Evolutionary conservation across 2,113 vertebrate species (phyloP), one percentile per base, ranked within the genome.

Genomic region (Tychaedon coryphoeus): DNA sequence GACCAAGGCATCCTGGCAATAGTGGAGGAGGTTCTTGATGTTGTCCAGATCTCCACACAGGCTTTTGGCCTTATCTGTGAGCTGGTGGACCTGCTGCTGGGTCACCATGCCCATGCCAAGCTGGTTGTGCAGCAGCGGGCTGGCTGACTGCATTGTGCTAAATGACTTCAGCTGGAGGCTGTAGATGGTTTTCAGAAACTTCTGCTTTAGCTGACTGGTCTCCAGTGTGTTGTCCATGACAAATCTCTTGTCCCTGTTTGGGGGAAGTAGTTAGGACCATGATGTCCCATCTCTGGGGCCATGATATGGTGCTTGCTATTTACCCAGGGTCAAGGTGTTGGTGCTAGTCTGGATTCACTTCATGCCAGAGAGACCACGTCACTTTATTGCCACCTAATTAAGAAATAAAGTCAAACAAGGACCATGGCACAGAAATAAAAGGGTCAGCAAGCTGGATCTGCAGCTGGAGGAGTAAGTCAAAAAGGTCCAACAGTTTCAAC

Each of bases 131-230:
- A 98, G 90, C 58, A 97, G 57, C 0, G 92, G 91, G 69, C 94
- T 92, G 33, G 92, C 81, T 69, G 72, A 62, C 71, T 97, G 97
- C 23, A 92, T 31, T 0, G 86, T 96, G 57, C 74, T 14, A 4
- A 70, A 73, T 12, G 97, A 97, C 60, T 96, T 96, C 48, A 94
- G 8, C 65, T 97, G 96, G 34, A 97, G 92, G 40, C 56, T 91
- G n/a, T 96, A 96, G 85, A 98, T 93, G 8, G 95, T 94, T 77
- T 95, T 97, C 69, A 98, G 82, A 76, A 98, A 96, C 28, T 97
- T 96, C 84, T 97, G 87, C 84, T 98, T 98, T 65, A 90, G 92
- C 51, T 94, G 95, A 5, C 69, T 93, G 58, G 64, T 94, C 82
- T 97, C 93, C 75, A 97, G 74, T 1, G 77, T 90, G 79, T 88